Evolutionary conservation across 2,797 vertebrate species (phyloP), one percentile per base, ranked within the genome.

Genomic region (Pipistrellus kuhlii): DNA sequence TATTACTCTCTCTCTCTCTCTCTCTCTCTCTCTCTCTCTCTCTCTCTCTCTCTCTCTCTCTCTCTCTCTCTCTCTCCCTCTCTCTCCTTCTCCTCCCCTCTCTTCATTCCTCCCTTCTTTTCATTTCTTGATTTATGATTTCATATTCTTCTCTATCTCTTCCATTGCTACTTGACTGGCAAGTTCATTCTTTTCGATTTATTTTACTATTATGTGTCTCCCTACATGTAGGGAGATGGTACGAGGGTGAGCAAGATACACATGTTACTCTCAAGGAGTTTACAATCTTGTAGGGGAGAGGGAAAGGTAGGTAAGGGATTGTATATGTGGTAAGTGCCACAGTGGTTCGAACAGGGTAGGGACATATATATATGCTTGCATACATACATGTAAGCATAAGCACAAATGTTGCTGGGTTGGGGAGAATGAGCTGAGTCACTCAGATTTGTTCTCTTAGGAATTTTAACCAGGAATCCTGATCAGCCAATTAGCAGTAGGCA

Each of bases 151-250:
- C 7, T 78, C 3, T 69, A n/a, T 95, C 9, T 88, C 30, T 62
- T 30, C 38, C 30, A 23, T 41, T 73, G 6, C 13, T 85, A 57
- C 3, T 75, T 78, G 44, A 59, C 15, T n/a, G 83, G 25, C 23
- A 94, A 95, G 8, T 85, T 93, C 30, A 71, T 2, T 82, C 41
- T 25, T 90, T 78, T 95, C 46, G 77, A 81, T 72, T 83, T 30
- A 78, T 55, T 55, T 90, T 13, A 18, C 23, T 59, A 15, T 32
- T 30, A n/a, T 17, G 11, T 23, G 0, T 85, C 44, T 90, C 44
- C 5, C 21, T 93, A 4, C 38, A 41, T 7, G 38, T 41, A 41
- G 38, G 38, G 38, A 32, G 13, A 25, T 77, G 35, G 41, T 73
- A 46, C 12, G 53, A 46, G 32, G 44, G 20, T 44, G 59, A 95